phyloP scores from a whole-genome alignment of 2,888 invertebrate genomes.

The Horisme vitalbata region DNA sequence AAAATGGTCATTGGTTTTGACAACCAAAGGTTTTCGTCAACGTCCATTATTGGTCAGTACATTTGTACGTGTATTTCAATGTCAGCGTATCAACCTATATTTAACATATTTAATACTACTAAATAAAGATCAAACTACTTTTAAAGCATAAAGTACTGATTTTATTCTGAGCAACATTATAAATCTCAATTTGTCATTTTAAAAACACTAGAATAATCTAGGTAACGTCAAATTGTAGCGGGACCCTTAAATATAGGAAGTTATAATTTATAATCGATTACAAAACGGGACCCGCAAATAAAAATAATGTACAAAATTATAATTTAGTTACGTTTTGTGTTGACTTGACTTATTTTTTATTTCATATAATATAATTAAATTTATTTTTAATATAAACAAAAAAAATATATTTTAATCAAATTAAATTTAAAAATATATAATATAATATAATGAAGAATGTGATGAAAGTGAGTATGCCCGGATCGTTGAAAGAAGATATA shows the following conservation, averaged over 20 bases:
- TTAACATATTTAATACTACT: slow-evolving; percentile 4
- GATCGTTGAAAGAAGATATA: too few relatives aligned
- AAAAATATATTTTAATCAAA: too few relatives aligned
- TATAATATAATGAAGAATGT: too few relatives aligned
- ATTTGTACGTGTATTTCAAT: too few relatives aligned
- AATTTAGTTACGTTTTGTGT: slow-evolving; percentile 8
- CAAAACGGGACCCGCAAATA: slow-evolving; percentile 20
- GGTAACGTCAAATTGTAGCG: slow-evolving; percentile 78
- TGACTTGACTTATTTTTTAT: slow-evolving; percentile 5
- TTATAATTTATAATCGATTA: slow-evolving; percentile 11
- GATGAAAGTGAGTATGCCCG: too few relatives aligned
- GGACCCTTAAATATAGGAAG: slow-evolving; percentile 4
- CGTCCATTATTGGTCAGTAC: too few relatives aligned
- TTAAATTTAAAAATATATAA: too few relatives aligned
- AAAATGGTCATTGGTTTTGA: too few relatives aligned
- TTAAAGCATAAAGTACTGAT: neutral
- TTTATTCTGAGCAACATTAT: slow-evolving; percentile 27
- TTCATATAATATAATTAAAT: too few relatives aligned
- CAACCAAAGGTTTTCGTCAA: too few relatives aligned
- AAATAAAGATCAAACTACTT: neutral
- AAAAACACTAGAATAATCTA: slow-evolving; percentile 73
- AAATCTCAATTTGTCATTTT: slow-evolving; percentile 75
- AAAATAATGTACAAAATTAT: slow-evolving; percentile 22
- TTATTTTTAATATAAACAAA: too few relatives aligned
- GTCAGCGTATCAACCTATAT: too few relatives aligned